Base-by-base conservation (phyloP, 2,797 vertebrate species). In the Todus mexicanus region DNA sequence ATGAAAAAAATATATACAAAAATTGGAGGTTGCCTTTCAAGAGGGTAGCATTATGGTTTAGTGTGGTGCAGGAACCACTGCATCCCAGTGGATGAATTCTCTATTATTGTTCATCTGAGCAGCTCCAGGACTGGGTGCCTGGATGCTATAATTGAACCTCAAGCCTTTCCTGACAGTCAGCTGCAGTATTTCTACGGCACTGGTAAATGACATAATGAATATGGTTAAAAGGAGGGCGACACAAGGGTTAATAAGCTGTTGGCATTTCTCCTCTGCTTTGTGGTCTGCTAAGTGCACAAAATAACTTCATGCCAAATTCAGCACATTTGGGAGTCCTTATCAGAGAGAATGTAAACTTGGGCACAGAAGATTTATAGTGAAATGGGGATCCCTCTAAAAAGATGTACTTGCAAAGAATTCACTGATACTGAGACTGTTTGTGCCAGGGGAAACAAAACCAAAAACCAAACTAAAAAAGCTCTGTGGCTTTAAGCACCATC, bases 191-290 rank as follows among this genome's bases (percentile, higher is more conserved):
- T 66, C 37, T 22, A 0, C 59, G 33, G 40, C 35, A 4, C 0
- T 71, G 60, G 68, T 54, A 54, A 90, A 73, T 33, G 31, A n/a
- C 12, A 12, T 15, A 31, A 75, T 35, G 43, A 91, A 21, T 35
- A 26, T 4, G 22, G 51, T 43, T 42, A 73, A 73, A 89, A 90
- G 86, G 64, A 84, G 65, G 25, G 53, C 38, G 27, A 74, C 54
- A 69, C 14, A 65, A 43, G 40, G 71, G 86, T 94, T 93, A 89
- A 94, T n/a, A 78, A 81, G 60, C 56, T 84, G 80, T 37, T 90
- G 80, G 88, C 57, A 26, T 57, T 84, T 77, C 40, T 92, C 48
- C 79, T 82, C 71, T 2, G 1, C 27, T 73, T 21, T 54, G 92
- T 47, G 80, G 83, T 90, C 80, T 79, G 53, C 80, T 87, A 82